Evolutionary conservation across 2,113 vertebrate genomes (phyloP), one percentile per base, ranked within the genome.

Genomic region (Aptenodytes patagonicus): DNA sequence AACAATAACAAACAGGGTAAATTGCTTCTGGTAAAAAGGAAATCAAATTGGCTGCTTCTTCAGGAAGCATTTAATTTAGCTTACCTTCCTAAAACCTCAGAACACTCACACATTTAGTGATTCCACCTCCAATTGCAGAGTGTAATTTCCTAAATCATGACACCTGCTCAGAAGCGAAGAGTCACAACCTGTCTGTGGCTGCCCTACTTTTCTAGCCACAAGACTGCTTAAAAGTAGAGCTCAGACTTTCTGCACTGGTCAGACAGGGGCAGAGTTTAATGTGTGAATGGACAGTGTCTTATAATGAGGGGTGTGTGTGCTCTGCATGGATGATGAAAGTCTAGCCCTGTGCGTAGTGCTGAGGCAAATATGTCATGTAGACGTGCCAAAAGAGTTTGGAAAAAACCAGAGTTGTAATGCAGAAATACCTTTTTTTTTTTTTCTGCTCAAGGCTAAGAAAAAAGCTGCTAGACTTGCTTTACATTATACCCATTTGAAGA

Each of bases 291-390:
- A 28, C 31, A 29, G 29, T 14, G 26, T 17, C 60, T 52, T 20
- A 3, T 12, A 20, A 24, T 0, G 17, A 47, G 31, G 42, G 34
- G 6, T 0, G 31, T 2, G 21, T 34, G 55, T 46, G 15, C 34
- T 57, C 17, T 52, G 47, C 19, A 4, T 4, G 13, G 36, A 10
- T 10, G 29, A 28, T 17, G 24, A 17, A 26, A 69, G 6, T 3
- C 73, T 58, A 46, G n/a, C 58, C 58, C 69, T 19, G 9, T 3
- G 24, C 6, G 0, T 12, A 38, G 10, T 6, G 40, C 32, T 44
- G 40, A 44, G 55, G 25, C 25, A 70, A 55, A 12, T 4, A 3
- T 0, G 15, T 47, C 40, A 29, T 4, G n/a, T 6, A 7, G 17
- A 6, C 12, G 19, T 21, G 52, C 31, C 68, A 40, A 17, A 49